These are phyloP conservation scores for Campylomormyrus numenius DNA, from an alignment of 2,113 vertebrate species.

Conservation along the genomic window DNA sequence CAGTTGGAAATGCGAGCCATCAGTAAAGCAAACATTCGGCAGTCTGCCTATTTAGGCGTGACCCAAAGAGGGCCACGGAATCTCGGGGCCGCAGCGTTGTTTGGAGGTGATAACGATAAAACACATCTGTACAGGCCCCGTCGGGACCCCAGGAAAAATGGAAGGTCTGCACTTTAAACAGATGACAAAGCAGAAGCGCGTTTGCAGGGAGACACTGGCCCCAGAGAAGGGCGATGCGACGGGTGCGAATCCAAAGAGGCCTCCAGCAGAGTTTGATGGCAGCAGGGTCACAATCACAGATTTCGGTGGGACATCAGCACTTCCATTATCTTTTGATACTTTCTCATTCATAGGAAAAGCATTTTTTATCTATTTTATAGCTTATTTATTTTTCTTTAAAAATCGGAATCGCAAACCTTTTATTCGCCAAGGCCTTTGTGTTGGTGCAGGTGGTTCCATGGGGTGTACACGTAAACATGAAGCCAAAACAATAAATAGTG, in stretches of 20 bases:
- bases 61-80: not conserved
- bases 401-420: not conserved
- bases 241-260: not conserved
- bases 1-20: not conserved
- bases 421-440: not conserved
- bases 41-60: not conserved
- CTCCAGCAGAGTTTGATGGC: not conserved
- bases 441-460: not conserved
- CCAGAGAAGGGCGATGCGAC: not conserved
- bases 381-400: not conserved
- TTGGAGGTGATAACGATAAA: constrained; percentile 6
- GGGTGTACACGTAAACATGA: not conserved
- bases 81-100: not conserved
- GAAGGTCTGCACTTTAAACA: constrained; percentile 7
- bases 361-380: not conserved
- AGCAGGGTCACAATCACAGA: not conserved
- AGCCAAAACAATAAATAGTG: not conserved
- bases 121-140: not conserved
- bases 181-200: not conserved
- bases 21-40: not conserved
- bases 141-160: not conserved
- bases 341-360: not conserved
- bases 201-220: not conserved
- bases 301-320: not conserved
- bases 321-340: not conserved